These are phyloP conservation scores for Drosophila quadrilineata DNA, from an alignment of 1,140 invertebrate species.

Conservation along the genomic window DNA sequence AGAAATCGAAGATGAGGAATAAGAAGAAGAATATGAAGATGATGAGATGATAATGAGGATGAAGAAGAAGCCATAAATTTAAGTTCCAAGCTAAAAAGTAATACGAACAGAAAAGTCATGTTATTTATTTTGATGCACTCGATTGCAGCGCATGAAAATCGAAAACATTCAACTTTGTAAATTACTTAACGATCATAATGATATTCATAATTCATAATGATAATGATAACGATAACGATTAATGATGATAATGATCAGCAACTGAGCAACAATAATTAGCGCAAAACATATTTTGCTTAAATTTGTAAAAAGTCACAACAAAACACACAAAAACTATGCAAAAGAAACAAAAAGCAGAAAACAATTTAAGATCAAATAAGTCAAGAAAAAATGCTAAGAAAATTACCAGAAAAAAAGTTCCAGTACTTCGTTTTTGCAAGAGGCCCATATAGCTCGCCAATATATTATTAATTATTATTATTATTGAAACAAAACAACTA, in stretches of 20 bases:
- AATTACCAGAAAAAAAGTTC: constrained; percentile 55
- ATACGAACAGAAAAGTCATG: constrained; percentile 57
- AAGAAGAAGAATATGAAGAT: too few species aligned
- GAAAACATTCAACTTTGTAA: constrained; percentile 68
- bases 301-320: constrained; percentile 79
- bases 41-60: too few species aligned
- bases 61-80: constrained; percentile 75
- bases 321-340: constrained; percentile 56
- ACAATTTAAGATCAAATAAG: constrained; percentile 24
- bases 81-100: constrained; percentile 52
- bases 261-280: constrained; percentile 77
- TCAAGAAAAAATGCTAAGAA: constrained; percentile 43
- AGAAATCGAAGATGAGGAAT: too few species aligned
- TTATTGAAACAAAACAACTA: constrained; percentile 33
- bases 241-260: constrained; percentile 57
- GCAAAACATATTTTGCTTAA: constrained; percentile 74
- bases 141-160: constrained; percentile 13
- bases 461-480: constrained; percentile 79
- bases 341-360: constrained; percentile 36
- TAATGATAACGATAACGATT: constrained; percentile 11
- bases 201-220: background rate
- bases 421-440: constrained; percentile 82
- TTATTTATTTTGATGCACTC: constrained; percentile 50
- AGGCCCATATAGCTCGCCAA: constrained; percentile 82
- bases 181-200: constrained; percentile 51